A percentile compares a stretch with the other conserved stretches of the same genome.
Evolutionary conservation across 2,113 vertebrate species (phyloP).

Genomic region (Odocoileus virginianus): DNA sequence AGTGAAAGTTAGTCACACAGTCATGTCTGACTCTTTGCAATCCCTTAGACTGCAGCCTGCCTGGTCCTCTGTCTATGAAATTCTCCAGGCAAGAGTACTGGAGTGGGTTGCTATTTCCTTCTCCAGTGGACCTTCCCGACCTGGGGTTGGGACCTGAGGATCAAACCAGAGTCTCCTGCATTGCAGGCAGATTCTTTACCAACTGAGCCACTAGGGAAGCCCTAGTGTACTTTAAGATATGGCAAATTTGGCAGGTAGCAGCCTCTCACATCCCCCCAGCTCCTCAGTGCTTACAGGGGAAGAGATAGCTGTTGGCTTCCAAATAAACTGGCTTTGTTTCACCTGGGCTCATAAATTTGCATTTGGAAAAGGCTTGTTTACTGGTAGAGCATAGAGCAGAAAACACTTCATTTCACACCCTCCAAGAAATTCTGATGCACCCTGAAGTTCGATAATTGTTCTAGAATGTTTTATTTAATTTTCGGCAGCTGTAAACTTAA

Average conservation of each 20-base stretch:
- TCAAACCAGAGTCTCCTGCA: background rate
- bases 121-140: background rate
- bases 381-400: background rate
- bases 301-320: background rate
- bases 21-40: background rate
- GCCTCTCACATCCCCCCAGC: background rate
- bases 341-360: background rate
- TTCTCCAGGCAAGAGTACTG: background rate
- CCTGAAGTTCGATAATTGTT: background rate
- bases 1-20: background rate
- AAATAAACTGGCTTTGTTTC: background rate
- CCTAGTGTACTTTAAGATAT: background rate
- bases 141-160: background rate
- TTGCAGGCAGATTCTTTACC: background rate
- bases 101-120: background rate
- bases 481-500: background rate
- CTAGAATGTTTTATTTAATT: background rate
- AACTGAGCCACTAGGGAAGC: background rate
- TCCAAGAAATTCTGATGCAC: background rate
- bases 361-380: background rate
- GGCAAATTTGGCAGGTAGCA: background rate
- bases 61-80: background rate
- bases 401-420: background rate
- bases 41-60: background rate
- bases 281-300: background rate